Evolutionary conservation across 2,888 invertebrate genomes (phyloP).

Genomic region (Alloplasta piceator): DNA sequence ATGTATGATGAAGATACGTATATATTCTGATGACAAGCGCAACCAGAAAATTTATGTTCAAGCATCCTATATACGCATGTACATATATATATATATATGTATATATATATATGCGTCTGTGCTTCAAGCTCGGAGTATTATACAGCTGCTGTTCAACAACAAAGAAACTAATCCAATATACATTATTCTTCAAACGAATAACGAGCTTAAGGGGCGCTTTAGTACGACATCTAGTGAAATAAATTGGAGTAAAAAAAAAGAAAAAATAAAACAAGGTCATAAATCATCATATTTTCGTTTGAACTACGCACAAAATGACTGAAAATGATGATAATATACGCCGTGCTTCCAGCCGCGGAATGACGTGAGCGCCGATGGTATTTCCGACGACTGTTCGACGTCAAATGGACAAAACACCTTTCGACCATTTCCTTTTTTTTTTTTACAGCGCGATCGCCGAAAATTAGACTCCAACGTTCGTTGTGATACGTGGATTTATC

Average conservation of each 20-base stretch:
- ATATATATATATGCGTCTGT: neutral
- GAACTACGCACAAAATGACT: neutral
- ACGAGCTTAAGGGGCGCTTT: slow-evolving; percentile 10
- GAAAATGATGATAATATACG: neutral
- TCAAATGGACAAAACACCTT: slow-evolving; percentile 44
- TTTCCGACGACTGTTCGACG: slow-evolving; percentile 43
- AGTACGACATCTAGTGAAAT: neutral
- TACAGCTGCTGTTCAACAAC: slow-evolving; percentile 1
- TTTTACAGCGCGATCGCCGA: slow-evolving; percentile 24
- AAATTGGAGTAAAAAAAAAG: neutral
- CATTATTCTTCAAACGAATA: slow-evolving; percentile 14
- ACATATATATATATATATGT: neutral
- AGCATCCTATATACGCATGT: too few species aligned
- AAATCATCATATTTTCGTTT: neutral
- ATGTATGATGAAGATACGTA: too few species aligned
- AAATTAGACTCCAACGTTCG: neutral
- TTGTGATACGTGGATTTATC: too few species aligned
- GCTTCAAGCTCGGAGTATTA: too few species aligned
- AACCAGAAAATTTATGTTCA: too few species aligned
- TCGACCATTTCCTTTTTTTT: slow-evolving; percentile 52
- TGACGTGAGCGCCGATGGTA: slow-evolving; percentile 51
- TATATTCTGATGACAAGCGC: too few species aligned
- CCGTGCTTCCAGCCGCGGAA: slow-evolving; percentile 30
- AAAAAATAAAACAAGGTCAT: slow-evolving; percentile 12
- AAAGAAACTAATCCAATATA: slow-evolving; percentile 56